Evolutionary conservation across 1,140 invertebrate genomes (phyloP).

Genomic region (Hermetia illucens): DNA sequence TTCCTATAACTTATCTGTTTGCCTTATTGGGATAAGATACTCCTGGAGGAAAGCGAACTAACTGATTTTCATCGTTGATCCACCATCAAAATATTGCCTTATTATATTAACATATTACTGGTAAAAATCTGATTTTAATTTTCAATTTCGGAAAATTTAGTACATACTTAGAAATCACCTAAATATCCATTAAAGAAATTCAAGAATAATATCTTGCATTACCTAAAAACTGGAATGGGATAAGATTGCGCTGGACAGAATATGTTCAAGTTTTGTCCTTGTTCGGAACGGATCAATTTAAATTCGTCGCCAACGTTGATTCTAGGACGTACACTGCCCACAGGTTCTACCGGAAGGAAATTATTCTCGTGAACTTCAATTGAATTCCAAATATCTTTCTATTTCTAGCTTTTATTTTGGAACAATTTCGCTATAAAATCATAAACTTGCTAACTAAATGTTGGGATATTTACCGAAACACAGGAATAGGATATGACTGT

Average conservation of each 20-base stretch:
- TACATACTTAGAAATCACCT: not conserved
- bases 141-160: not conserved
- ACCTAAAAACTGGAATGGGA: conserved; percentile 41
- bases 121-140: not conserved
- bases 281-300: conserved; percentile 16
- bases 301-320: conserved; percentile 22
- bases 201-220: conserved; percentile 17
- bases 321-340: conserved; percentile 32
- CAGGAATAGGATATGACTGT: conserved; percentile 49
- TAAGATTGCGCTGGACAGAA: conserved; percentile 45
- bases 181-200: conserved; percentile 2
- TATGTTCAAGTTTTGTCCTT: conserved; percentile 30
- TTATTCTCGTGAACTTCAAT: conserved; percentile 7
- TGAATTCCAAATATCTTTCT: too few species aligned
- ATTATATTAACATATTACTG: too few species aligned
- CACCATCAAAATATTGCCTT: not conserved
- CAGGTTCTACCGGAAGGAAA: conserved; percentile 23
- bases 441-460: too few species aligned
- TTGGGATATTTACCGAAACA: conserved; percentile 54
- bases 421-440: too few species aligned
- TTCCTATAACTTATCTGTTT: too few species aligned
- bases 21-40: too few species aligned
- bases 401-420: too few species aligned
- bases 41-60: conserved; percentile 1
- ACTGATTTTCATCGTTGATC: not conserved